These are phyloP conservation scores for Microcebus lehilahytsara DNA, from an alignment of 2,113 vertebrate species.

Conservation along the genomic window DNA sequence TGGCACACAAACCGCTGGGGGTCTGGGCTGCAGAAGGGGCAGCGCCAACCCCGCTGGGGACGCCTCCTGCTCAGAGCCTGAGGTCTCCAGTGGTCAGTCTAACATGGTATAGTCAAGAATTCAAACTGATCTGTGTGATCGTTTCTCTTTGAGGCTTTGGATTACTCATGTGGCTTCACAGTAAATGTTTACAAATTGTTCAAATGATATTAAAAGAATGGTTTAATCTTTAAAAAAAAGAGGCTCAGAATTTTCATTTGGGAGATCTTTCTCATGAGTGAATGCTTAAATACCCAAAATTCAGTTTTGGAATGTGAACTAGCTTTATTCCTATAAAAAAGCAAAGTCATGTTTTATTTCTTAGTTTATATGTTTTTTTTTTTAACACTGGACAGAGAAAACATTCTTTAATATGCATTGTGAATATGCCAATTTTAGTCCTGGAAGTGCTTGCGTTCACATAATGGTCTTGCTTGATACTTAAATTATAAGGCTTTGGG, in stretches of 20 bases:
- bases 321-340: not conserved
- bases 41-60: rapidly evolving
- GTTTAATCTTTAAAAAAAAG: not conserved
- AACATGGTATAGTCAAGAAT: not conserved
- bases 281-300: not conserved
- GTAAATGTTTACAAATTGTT: not conserved
- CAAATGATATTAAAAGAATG: not conserved
- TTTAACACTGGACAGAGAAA: not conserved
- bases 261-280: not conserved
- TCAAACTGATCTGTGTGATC: rapidly evolving
- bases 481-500: not conserved
- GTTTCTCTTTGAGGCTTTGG: not conserved
- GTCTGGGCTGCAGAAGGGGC: not conserved
- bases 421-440: not conserved
- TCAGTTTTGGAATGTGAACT: not conserved
- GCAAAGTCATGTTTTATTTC: constrained; percentile 14
- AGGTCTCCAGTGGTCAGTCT: not conserved
- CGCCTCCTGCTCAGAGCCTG: not conserved
- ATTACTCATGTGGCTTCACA: not conserved
- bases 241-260: not conserved
- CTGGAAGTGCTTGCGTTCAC: not conserved
- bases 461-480: not conserved
- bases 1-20: not conserved
- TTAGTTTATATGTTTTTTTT: not conserved
- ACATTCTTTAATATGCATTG: not conserved